Evolutionary conservation across 2,888 invertebrate genomes (phyloP).

Genomic region (Epistrophella euchroma): DNA sequence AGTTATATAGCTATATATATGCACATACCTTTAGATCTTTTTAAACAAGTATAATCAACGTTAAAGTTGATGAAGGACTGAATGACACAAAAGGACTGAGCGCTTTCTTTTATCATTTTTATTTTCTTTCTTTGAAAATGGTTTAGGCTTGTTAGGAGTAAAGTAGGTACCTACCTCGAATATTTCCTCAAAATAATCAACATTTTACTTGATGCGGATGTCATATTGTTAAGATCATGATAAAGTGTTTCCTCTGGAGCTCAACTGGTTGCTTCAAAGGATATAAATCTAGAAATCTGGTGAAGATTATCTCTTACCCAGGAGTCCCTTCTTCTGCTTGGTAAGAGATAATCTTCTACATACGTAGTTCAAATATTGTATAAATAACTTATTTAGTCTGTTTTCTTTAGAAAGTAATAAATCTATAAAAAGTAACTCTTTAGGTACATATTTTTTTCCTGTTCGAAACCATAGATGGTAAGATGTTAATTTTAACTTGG

Average conservation of each 20-base stretch:
- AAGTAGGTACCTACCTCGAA: background rate
- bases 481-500: no score
- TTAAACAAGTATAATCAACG: conserved; percentile 37
- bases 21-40: background rate
- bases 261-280: conserved; percentile 28
- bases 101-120: conserved; percentile 16
- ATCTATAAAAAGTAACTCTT: no score
- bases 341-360: background rate
- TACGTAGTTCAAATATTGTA: background rate
- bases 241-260: conserved; percentile 22
- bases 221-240: conserved; percentile 6
- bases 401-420: no score
- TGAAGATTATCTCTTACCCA: background rate
- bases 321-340: no score
- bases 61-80: conserved; percentile 46
- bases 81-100: conserved; percentile 9
- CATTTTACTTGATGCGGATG: conserved; percentile 17
- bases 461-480: no score
- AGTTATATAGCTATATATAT: background rate
- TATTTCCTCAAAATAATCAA: conserved; percentile 5
- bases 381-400: background rate
- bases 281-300: background rate
- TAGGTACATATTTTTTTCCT: no score
- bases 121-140: background rate
- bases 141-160: background rate